phyloP scores from a whole-genome alignment of 2,797 vertebrate species.

The Tragelaphus eurycerus region DNA sequence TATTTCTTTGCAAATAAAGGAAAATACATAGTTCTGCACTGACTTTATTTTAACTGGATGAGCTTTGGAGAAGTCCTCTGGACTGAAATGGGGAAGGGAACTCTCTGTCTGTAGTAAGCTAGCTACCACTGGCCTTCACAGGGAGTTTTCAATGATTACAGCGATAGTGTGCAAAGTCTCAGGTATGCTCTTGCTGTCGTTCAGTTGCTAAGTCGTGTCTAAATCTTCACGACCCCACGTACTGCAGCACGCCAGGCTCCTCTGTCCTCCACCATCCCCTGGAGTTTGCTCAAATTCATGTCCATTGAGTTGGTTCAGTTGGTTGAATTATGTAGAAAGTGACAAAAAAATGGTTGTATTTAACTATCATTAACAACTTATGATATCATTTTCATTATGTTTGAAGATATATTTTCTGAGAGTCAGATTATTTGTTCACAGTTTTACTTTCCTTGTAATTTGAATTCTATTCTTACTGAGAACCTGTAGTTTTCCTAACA shows the following conservation, averaged over 20 bases:
- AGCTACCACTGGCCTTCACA: neutral
- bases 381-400: neutral
- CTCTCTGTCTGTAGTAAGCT: neutral
- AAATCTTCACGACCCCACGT: accelerated
- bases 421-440: neutral
- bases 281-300: neutral
- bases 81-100: neutral
- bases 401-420: neutral
- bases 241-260: neutral
- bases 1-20: neutral
- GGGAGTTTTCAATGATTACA: neutral
- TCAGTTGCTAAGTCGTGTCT: neutral
- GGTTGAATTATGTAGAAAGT: neutral
- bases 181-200: neutral
- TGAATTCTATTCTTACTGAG: neutral
- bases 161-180: neutral
- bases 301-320: neutral
- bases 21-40: neutral
- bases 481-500: neutral
- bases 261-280: neutral
- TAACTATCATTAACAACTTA: neutral
- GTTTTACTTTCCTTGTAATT: neutral
- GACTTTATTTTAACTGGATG: neutral
- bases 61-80: neutral
- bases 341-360: neutral